These are phyloP conservation scores for Macquaria ambigua DNA, from an alignment of 2,113 vertebrate genomes.

Conservation along the genomic window DNA sequence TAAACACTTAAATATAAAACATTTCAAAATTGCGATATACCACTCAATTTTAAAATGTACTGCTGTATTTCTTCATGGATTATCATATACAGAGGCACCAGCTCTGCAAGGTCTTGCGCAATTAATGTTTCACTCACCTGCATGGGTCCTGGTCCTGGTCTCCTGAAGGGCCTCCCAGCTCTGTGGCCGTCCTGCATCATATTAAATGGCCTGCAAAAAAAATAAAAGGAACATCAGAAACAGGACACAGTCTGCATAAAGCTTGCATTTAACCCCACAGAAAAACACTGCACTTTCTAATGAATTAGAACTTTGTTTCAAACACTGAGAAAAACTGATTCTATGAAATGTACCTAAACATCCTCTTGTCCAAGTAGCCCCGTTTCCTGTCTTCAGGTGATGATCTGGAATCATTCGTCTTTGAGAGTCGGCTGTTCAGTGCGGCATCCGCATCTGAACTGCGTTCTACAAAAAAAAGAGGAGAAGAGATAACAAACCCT, in stretches of 20 bases:
- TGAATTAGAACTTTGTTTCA: not conserved
- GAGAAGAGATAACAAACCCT: not conserved
- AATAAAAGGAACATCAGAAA: not conserved
- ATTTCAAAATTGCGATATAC: not conserved
- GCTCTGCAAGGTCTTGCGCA: not conserved
- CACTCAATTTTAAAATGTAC: not conserved
- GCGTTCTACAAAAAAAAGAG: constrained; percentile 43
- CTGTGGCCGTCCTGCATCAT: constrained; percentile 63
- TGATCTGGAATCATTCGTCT: constrained; percentile 52
- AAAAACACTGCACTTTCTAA: not conserved
- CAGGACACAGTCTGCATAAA: not conserved
- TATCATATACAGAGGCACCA: not conserved
- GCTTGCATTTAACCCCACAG: not conserved
- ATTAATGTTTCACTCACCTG: constrained; percentile 56
- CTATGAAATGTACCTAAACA: constrained; percentile 50
- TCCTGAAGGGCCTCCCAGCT: constrained; percentile 68
- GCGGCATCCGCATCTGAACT: constrained; percentile 54
- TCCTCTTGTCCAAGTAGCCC: constrained; percentile 60
- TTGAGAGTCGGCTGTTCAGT: constrained; percentile 66
- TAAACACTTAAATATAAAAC: not conserved
- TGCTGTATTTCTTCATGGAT: not conserved
- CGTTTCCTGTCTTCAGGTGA: constrained; percentile 65
- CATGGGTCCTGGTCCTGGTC: constrained; percentile 53
- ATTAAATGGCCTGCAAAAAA: constrained; percentile 65
- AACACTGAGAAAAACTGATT: not conserved